These are phyloP conservation scores for Micromys minutus DNA, from an alignment of 2,113 vertebrate genomes.

Conservation along the genomic window DNA sequence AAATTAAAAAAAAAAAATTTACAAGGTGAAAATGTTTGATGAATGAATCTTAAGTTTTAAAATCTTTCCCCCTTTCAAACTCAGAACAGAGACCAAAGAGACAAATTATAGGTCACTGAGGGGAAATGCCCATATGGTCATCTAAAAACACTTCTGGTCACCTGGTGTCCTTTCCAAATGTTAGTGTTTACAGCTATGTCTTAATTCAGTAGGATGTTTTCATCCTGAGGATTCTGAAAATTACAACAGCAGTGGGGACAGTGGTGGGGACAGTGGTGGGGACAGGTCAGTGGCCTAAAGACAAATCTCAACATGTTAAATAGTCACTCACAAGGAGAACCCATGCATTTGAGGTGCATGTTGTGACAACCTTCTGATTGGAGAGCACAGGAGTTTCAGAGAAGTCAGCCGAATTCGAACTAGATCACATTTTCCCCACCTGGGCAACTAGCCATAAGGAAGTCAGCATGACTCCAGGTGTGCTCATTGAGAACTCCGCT, in stretches of 20 bases:
- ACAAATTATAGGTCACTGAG: not conserved
- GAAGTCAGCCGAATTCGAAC: constrained; percentile 17
- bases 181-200: not conserved
- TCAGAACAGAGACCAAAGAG: constrained; percentile 7
- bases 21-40: constrained; percentile 24
- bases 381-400: constrained; percentile 13
- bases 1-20: too few species aligned
- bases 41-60: constrained; percentile 14
- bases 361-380: constrained; percentile 1
- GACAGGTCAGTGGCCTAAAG: not conserved
- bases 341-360: not conserved
- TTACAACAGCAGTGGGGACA: not conserved
- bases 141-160: constrained; percentile 8
- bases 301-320: constrained; percentile 10
- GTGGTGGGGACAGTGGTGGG: too few species aligned
- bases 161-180: not conserved
- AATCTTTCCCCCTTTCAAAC: not conserved
- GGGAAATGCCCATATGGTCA: constrained; percentile 4
- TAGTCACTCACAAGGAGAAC: constrained; percentile 1
- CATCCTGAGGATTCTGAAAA: constrained; percentile 9
- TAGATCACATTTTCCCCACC: not conserved
- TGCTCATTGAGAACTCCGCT: not conserved
- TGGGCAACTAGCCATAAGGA: not conserved
- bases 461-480: not conserved
- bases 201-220: not conserved